A percentile compares a stretch with the other conserved stretches of the same genome.
Conservation (phyloP, 2,888 invertebrate species). For the Pyrrhosoma nymphula region DNA sequence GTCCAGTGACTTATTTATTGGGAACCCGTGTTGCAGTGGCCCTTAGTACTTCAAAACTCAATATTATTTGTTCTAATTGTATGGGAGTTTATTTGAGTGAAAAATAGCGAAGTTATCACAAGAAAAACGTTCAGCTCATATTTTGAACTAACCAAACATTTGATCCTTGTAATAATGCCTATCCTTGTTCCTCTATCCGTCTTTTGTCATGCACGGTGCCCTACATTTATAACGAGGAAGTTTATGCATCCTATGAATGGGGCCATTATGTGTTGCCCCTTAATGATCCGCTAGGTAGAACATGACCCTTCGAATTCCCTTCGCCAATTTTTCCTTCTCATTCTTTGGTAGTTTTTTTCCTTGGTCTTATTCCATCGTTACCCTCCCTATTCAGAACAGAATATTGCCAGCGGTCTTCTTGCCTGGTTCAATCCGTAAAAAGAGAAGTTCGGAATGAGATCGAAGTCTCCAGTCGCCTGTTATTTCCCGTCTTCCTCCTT, state of each 20-base stretch:
- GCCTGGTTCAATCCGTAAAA: not conserved
- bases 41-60: too few relatives aligned
- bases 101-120: too few relatives aligned
- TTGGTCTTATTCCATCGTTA: not conserved
- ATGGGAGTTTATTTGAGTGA: too few relatives aligned
- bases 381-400: not conserved
- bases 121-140: too few relatives aligned
- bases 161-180: too few relatives aligned
- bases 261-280: not conserved
- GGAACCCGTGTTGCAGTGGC: too few relatives aligned
- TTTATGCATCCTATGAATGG: not conserved
- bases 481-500: not conserved
- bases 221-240: too few relatives aligned
- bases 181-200: too few relatives aligned
- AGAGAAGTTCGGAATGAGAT: not conserved
- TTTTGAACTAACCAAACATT: too few relatives aligned
- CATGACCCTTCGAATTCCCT: not conserved
- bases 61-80: too few relatives aligned
- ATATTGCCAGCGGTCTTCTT: not conserved
- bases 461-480: not conserved
- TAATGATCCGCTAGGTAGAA: not conserved
- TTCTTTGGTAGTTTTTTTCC: not conserved
- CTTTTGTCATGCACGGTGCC: too few relatives aligned
- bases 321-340: not conserved
- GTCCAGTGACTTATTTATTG: too few relatives aligned